These are phyloP conservation scores for Candoia aspera DNA, from an alignment of 2,113 vertebrate species.

Conservation along the genomic window DNA sequence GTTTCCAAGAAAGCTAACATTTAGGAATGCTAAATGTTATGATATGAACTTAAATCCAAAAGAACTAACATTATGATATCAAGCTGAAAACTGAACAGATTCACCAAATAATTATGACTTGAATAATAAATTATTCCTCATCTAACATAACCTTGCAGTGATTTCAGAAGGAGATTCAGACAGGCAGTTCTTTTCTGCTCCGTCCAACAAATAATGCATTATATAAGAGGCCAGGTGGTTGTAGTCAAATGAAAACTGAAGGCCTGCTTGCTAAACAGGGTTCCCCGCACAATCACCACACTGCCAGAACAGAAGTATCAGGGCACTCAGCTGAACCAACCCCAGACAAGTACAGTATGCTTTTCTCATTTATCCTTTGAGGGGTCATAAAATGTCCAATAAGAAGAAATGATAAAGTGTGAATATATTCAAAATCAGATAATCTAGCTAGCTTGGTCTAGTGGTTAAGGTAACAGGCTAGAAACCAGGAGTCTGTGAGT, in stretches of 20 bases:
- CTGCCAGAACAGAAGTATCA: not conserved
- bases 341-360: not conserved
- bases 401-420: not conserved
- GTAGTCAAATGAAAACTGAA: not conserved
- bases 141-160: slow-evolving; percentile 10
- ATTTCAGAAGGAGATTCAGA: not conserved
- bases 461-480: too few relatives aligned
- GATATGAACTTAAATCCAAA: slow-evolving; percentile 29
- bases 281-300: not conserved
- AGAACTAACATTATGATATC: slow-evolving; percentile 9
- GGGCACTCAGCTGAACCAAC: not conserved
- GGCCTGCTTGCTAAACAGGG: not conserved
- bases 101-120: slow-evolving; percentile 33
- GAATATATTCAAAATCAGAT: not conserved
- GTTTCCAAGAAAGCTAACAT: slow-evolving; percentile 34
- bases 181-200: not conserved
- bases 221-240: not conserved
- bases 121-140: slow-evolving; percentile 44
- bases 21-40: slow-evolving; percentile 26
- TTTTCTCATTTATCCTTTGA: not conserved
- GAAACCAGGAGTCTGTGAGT: too few relatives aligned
- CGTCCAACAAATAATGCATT: not conserved
- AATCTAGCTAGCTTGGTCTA: not conserved
- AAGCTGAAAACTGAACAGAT: slow-evolving; percentile 8
- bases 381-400: not conserved